Base-by-base conservation (phyloP, 2,797 vertebrate genomes). In the Parauchenoglanis punctatus region DNA sequence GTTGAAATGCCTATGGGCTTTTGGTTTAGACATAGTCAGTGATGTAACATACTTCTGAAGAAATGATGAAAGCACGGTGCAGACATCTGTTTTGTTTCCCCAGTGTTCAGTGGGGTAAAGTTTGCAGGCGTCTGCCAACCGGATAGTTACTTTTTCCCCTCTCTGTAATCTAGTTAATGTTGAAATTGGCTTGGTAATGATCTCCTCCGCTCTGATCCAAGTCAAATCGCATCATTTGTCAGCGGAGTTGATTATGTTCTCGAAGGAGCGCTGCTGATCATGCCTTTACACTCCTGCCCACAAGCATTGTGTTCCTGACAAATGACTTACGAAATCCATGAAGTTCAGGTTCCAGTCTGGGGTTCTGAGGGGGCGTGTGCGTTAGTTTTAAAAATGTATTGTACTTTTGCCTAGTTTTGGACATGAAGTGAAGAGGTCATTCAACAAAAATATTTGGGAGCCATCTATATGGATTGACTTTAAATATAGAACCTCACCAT, bases 301-400 rank as follows among this genome's bases (percentile, higher is more conserved):
- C 63, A 81, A 85, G 85, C 90, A 89, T 92, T 91, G 92, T 90
- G 87, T 90, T 92, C 89, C 90, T 89, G 90, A 89, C 86, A 80
- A 89, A 92, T 93, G 91, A 93, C 80, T 94, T 92, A 91, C 85
- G 77, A 46, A 89, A 93, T 92, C 73, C 88, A 91, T 89, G 87
- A 84, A 75, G 85, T 87, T 89, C 90, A 85, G 31, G 23, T 88
- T 92, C 89, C 78, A 87, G 89, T 89, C 91, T 91, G 92, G 90
- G 90, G 44, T 67, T 65, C 1, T 35, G 88, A 11, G n/a, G 90
- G 0, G 6, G 35, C n/a, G 70, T 52, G 63, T 81, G 35, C 82
- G 72, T 89, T 54, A 67, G 28, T 61, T 52, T 58, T 17, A 58
- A 58, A 18, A 44, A 1, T 4, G 2, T 20, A 7, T 44, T 44